Conservation (phyloP, 1,140 invertebrate genomes). For the Ditylenchus dipsaci region DNA sequence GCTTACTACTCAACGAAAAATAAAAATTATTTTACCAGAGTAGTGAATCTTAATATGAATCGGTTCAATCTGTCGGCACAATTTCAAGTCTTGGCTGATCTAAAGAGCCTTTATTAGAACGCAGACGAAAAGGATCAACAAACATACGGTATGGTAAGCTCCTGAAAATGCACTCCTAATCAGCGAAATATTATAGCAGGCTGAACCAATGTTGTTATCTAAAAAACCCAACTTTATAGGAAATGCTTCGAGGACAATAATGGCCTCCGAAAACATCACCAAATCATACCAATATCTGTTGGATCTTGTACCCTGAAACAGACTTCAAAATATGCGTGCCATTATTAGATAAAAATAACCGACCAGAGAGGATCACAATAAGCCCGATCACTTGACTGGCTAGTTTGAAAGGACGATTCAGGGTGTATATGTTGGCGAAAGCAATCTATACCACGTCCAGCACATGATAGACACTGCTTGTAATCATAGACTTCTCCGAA, state of each 20-base stretch:
- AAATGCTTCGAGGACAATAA: neutral
- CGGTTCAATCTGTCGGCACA: constrained; percentile 9
- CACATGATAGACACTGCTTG: neutral
- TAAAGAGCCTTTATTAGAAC: neutral
- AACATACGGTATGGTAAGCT: constrained; percentile 9
- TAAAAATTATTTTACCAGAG: too few species aligned
- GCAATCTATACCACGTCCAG: too few species aligned
- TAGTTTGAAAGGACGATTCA: neutral
- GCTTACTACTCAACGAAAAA: too few species aligned
- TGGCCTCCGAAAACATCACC: neutral
- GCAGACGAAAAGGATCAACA: neutral
- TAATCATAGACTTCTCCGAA: constrained; percentile 19
- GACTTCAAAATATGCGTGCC: too few species aligned
- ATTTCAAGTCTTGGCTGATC: constrained; percentile 2
- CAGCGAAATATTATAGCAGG: constrained; percentile 21
- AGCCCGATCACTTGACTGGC: neutral
- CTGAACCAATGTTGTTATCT: constrained; percentile 41
- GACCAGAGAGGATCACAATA: neutral
- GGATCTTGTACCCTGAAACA: too few species aligned
- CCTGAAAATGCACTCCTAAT: constrained; percentile 21
- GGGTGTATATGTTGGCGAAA: neutral
- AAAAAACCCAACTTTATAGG: constrained; percentile 25
- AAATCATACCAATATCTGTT: neutral
- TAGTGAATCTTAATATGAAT: constrained; percentile 4
- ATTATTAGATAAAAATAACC: neutral